phyloP scores from a whole-genome alignment of 2,113 vertebrate genomes.

The Psammodynastes pulverulentus region DNA sequence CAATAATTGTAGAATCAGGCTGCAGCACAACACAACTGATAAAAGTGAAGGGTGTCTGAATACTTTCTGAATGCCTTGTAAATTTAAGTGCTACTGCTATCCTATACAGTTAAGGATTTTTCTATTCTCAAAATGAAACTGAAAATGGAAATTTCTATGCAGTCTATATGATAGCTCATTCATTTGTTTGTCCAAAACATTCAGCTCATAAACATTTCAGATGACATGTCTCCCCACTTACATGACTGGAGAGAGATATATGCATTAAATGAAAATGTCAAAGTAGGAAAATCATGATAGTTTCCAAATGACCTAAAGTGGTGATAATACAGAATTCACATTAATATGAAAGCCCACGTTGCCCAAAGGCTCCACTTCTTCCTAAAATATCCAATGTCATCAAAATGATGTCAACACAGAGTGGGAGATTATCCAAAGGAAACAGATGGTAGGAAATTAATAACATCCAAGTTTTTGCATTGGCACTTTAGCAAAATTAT shows the following conservation, averaged over 20 bases:
- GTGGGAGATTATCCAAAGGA: background rate
- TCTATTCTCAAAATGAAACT: background rate
- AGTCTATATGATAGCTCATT: background rate
- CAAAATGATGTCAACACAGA: background rate
- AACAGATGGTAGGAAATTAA: background rate
- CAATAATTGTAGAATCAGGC: too few relatives aligned
- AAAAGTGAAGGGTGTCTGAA: too few relatives aligned
- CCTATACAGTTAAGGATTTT: background rate
- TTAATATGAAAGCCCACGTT: background rate
- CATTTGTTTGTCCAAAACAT: background rate
- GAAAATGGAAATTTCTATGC: background rate
- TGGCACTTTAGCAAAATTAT: background rate
- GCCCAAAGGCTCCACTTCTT: background rate
- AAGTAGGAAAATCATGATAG: background rate
- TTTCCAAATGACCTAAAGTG: background rate
- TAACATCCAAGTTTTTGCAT: background rate
- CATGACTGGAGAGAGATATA: background rate
- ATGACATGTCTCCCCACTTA: background rate
- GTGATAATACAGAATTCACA: background rate
- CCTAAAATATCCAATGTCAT: background rate
- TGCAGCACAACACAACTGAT: too few relatives aligned
- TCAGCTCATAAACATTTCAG: background rate
- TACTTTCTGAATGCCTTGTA: too few relatives aligned
- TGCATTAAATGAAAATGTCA: background rate
- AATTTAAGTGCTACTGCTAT: background rate